Percentiles rank a stretch among this genome's conserved stretches.
phyloP scores from a whole-genome alignment of 2,888 invertebrate species.

The Azorinus chamasolen region DNA sequence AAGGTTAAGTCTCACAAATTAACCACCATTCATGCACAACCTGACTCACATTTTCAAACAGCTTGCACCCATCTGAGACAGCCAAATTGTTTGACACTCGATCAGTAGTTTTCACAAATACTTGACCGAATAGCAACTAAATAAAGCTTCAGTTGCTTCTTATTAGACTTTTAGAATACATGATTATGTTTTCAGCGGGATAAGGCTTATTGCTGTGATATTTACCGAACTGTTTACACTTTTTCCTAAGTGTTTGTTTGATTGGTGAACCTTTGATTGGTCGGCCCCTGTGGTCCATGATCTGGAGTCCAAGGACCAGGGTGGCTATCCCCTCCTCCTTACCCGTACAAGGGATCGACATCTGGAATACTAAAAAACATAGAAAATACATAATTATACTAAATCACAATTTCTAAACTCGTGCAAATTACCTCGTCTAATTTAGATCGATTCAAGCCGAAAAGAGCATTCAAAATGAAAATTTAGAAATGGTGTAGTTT shows the following conservation, averaged over 20 bases:
- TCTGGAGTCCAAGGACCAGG: conserved; percentile 80
- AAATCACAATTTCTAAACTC: neutral
- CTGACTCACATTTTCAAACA: no score
- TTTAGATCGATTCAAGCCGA: neutral
- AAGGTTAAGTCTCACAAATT: no score
- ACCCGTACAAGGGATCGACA: conserved; percentile 85
- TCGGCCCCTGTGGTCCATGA: conserved; percentile 74
- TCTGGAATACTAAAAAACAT: conserved; percentile 81
- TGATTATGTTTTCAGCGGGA: no score
- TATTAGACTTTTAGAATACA: no score
- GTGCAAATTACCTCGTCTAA: neutral
- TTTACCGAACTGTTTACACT: conserved; percentile 83
- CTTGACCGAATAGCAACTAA: no score
- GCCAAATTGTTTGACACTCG: no score
- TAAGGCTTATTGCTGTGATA: no score
- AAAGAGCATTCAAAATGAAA: neutral
- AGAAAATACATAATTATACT: neutral
- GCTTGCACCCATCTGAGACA: no score
- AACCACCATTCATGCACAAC: no score
- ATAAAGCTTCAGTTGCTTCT: no score
- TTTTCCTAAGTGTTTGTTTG: conserved; percentile 80
- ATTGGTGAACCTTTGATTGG: conserved; percentile 82
- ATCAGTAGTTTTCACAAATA: no score
- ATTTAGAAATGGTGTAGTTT: no score
- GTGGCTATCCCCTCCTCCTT: conserved; percentile 81